Evolutionary conservation across 1,140 invertebrate genomes (phyloP).

Genomic region (Pentalonia nigronervosa): DNA sequence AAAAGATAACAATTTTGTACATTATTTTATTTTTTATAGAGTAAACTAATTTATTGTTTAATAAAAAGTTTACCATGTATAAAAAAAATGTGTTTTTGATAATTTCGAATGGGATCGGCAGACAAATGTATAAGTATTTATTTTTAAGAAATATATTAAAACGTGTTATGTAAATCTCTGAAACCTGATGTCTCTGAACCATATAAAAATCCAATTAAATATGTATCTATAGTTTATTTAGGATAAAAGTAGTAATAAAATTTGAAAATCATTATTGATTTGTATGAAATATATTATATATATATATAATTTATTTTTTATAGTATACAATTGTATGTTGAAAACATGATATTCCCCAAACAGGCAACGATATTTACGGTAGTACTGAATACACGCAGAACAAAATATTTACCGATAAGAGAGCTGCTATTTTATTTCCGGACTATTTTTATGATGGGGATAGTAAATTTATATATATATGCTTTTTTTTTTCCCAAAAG

Average conservation of each 20-base stretch:
- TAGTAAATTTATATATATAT: neutral
- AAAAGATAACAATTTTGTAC: neutral
- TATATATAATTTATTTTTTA: neutral
- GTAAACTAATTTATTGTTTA: no score
- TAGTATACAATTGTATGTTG: neutral
- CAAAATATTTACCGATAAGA: slow-evolving; percentile 2
- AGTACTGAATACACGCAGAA: neutral
- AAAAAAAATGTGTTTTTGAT: no score
- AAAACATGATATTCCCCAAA: neutral
- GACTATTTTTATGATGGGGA: neutral
- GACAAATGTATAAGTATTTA: no score
- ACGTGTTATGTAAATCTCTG: no score
- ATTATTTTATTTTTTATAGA: neutral
- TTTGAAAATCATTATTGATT: neutral
- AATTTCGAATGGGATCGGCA: no score
- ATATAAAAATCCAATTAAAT: neutral
- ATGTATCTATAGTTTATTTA: neutral
- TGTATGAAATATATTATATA: no score
- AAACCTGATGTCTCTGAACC: neutral
- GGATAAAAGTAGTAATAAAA: neutral
- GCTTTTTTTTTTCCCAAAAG: neutral
- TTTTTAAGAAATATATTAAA: neutral
- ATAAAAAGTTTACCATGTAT: no score
- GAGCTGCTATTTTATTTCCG: neutral
- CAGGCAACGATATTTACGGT: neutral